A percentile compares a stretch with the other conserved stretches of the same genome.
Evolutionary conservation across 2,797 vertebrate genomes (phyloP).

Genomic region (Pipistrellus pygmaeus): DNA sequence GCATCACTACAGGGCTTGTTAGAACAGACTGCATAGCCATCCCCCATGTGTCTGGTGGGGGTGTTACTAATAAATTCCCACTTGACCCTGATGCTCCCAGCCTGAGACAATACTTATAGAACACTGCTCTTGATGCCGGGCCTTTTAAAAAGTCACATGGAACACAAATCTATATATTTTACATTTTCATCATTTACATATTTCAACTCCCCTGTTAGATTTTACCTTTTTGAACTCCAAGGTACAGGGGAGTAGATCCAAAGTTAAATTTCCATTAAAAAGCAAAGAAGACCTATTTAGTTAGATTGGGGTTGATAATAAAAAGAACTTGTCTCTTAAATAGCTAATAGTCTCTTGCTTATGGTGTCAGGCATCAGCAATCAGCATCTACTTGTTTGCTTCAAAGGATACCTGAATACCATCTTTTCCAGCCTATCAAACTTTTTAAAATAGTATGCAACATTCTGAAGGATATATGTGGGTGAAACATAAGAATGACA

Average conservation of each 20-base stretch:
- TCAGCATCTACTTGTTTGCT: background rate
- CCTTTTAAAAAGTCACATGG: background rate
- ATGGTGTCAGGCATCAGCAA: background rate
- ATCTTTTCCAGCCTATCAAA: conserved; percentile 17
- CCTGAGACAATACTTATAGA: background rate
- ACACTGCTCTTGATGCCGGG: background rate
- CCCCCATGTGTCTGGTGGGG: background rate
- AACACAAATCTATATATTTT: background rate
- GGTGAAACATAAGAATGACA: background rate
- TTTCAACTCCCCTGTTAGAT: background rate
- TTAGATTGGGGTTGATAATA: conserved; percentile 12
- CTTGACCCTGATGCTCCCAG: background rate
- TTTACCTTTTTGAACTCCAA: conserved; percentile 8
- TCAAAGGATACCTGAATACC: background rate
- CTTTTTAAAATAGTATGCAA: conserved; percentile 33
- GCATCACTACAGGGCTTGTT: background rate
- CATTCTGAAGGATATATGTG: conserved; percentile 32
- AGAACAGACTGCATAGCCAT: background rate
- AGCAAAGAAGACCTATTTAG: conserved; percentile 17
- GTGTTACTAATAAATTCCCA: background rate
- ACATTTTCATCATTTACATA: conserved; percentile 5
- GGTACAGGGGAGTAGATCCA: background rate
- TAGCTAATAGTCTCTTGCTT: conserved; percentile 28
- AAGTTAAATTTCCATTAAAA: conserved; percentile 43
- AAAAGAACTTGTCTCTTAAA: conserved; percentile 2